Evolutionary conservation across 2,888 invertebrate genomes (phyloP).

Genomic region (Orchesella flavescens): DNA sequence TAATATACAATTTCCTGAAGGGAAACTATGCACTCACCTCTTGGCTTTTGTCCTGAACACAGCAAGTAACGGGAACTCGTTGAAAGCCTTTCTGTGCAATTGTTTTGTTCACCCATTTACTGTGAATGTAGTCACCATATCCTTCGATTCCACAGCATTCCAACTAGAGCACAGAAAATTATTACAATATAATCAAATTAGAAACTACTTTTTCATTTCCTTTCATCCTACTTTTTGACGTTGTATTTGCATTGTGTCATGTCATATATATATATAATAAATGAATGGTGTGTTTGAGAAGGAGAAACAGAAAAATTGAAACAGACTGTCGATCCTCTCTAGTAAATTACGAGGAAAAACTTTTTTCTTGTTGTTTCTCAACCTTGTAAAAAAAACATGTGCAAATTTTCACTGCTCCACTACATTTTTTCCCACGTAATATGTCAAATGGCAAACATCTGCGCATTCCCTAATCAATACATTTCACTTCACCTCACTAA

Average conservation of each 20-base stretch:
- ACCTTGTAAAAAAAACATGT: too few species aligned
- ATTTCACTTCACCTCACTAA: not conserved
- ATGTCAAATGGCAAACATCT: not conserved
- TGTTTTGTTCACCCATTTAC: slow-evolving; percentile 75
- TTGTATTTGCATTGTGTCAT: too few species aligned
- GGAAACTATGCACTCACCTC: slow-evolving; percentile 42
- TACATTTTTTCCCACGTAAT: too few species aligned
- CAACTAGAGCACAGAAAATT: slow-evolving; percentile 59
- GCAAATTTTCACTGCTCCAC: too few species aligned
- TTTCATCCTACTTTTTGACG: too few species aligned
- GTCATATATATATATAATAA: too few species aligned
- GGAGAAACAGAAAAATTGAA: too few species aligned
- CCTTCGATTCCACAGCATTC: slow-evolving; percentile 75
- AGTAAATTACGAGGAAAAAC: too few species aligned
- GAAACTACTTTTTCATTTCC: not conserved
- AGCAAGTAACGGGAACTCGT: slow-evolving; percentile 73
- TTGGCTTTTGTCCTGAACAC: slow-evolving; percentile 68
- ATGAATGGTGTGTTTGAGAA: too few species aligned
- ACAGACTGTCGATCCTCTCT: too few species aligned
- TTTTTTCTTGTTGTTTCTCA: too few species aligned
- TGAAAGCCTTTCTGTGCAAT: slow-evolving; percentile 71
- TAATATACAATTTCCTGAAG: not conserved
- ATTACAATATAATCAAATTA: slow-evolving; percentile 12
- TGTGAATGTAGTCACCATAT: slow-evolving; percentile 75
- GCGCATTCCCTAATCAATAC: not conserved